Conservation (phyloP, 1,140 invertebrate genomes). For the Dolichoris vasculosae region DNA sequence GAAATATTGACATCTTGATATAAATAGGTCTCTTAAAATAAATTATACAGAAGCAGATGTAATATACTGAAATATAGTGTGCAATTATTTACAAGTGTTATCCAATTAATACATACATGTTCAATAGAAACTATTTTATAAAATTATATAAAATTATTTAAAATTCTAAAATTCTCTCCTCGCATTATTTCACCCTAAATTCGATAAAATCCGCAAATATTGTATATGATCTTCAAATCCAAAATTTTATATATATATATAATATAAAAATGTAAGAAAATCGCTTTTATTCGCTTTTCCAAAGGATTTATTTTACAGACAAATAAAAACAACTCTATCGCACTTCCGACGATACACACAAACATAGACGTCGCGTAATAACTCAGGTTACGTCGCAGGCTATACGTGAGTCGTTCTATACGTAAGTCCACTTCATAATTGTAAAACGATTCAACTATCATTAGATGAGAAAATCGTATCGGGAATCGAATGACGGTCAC, state of each 20-base stretch:
- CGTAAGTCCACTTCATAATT: constrained; percentile 26
- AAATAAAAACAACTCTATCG: too few relatives aligned
- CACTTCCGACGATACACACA: neutral
- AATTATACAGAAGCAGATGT: neutral
- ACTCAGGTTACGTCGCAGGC: neutral
- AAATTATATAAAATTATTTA: too few relatives aligned
- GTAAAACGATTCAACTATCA: constrained; percentile 44
- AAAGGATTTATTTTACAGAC: too few relatives aligned
- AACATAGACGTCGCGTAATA: constrained; percentile 28
- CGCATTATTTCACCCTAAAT: too few relatives aligned
- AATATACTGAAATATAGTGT: neutral
- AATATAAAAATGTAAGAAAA: too few relatives aligned
- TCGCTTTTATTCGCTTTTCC: too few relatives aligned
- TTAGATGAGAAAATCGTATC: constrained; percentile 39
- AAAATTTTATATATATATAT: too few relatives aligned
- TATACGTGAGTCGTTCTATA: too few relatives aligned
- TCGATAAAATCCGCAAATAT: too few relatives aligned
- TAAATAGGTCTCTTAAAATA: neutral
- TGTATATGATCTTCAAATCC: too few relatives aligned
- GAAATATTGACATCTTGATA: neutral
- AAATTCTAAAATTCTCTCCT: too few relatives aligned
- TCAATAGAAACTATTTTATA: too few relatives aligned
- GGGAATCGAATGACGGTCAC: constrained; percentile 2
- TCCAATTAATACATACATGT: neutral
- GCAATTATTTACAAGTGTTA: neutral